Evolutionary conservation across 2,113 vertebrate genomes (phyloP), one percentile per base, ranked within the genome.

Genomic region (Myxocyprinus asiaticus): DNA sequence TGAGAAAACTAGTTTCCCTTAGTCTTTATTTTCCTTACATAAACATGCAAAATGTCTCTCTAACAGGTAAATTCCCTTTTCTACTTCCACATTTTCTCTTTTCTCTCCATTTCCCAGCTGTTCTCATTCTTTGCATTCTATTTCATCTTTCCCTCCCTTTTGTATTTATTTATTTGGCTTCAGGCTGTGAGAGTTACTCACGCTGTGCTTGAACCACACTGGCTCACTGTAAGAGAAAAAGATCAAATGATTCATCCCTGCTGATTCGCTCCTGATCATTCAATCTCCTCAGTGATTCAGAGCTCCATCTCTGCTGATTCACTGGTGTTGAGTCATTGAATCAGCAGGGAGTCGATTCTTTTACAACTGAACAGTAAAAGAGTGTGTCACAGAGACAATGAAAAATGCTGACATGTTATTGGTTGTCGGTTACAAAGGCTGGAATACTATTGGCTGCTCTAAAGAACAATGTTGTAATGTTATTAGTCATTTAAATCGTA

Each of bases 221-320:
- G 22, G 48, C 61, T 43, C 10, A 4, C 55, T 63, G 12, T 70
- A n/a, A 14, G 17, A 64, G 76, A 68, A 58, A 67, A 53, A n/a
- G 51, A 44, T 51, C n/a, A 43, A 70, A 48, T 43, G 47, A 51
- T 74, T 50, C 22, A 53, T 12, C 47, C 68, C 50, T 70, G 67
- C 61, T n/a, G 68, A 73, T 55, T 73, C 42, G 8, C 33, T 73
- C 42, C 5, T 47, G 55, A 56, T 79, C 61, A 0, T 65, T 73
- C 62, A 47, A 43, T 58, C 67, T 11, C n/a, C 5, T 47, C 12
- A 15, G 48, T 56, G 78, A 66, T 65, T 79, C 78, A 58, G 58
- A 53, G 67, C 14, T 44, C 62, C 67, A 43, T 72, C 14, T n/a
- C 69, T 58, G 78, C 67, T 70, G 73, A 65, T 67, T 62, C 17